These are phyloP conservation scores for Enteromius radiatus DNA, from an alignment of 2,797 vertebrate genomes.

Conservation along the genomic window DNA sequence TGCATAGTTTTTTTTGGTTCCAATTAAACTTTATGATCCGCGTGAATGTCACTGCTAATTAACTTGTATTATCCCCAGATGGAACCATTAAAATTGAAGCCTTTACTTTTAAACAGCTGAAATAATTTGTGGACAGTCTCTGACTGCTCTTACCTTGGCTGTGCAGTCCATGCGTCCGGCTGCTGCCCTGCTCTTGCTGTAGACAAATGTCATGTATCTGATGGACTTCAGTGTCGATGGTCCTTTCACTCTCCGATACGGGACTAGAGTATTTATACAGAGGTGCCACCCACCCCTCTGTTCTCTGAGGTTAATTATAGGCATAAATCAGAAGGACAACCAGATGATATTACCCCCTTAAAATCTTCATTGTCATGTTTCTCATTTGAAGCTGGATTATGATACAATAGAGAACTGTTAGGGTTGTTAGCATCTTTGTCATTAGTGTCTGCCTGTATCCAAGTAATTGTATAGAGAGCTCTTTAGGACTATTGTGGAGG, in stretches of 20 bases:
- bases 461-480: constrained; percentile 35
- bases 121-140: neutral
- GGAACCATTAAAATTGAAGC: neutral
- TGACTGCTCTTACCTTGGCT: constrained; percentile 66
- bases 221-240: constrained; percentile 47
- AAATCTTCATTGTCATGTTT: constrained; percentile 37
- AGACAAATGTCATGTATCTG: constrained; percentile 60
- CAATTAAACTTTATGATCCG: constrained; percentile 9
- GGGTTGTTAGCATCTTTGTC: constrained; percentile 14
- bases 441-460: constrained; percentile 65
- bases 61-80: neutral
- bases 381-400: constrained; percentile 56
- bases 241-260: constrained; percentile 33
- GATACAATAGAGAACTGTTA: constrained; percentile 46
- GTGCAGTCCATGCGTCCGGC: constrained; percentile 58
- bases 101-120: neutral
- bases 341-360: neutral
- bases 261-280: constrained; percentile 65
- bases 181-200: constrained; percentile 56
- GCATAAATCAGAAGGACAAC: constrained; percentile 33
- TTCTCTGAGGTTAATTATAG: constrained; percentile 55
- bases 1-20: neutral
- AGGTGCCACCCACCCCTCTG: constrained; percentile 9
- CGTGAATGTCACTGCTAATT: neutral
- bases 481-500: constrained; percentile 50